These are phyloP conservation scores for Bombycilla garrulus DNA, from an alignment of 2,113 vertebrate species.

Conservation along the genomic window DNA sequence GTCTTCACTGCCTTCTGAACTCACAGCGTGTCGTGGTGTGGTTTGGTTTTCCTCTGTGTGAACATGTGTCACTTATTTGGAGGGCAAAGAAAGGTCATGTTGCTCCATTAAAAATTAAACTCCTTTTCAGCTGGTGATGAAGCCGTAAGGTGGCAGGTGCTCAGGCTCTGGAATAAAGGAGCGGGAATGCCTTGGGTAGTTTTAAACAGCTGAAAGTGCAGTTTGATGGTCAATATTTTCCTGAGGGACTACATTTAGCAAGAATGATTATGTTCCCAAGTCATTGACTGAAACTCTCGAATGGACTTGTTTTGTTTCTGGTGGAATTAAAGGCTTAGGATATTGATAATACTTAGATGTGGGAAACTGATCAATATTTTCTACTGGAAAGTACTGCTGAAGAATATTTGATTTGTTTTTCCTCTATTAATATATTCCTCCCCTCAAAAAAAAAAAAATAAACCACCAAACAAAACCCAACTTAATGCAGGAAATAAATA, in stretches of 20 bases:
- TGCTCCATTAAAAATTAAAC: slow-evolving; percentile 5
- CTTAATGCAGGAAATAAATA: neutral
- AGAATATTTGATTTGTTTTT: neutral
- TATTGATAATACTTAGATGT: neutral
- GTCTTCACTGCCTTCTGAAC: neutral
- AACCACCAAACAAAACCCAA: too few relatives aligned
- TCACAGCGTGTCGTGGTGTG: rapidly evolving
- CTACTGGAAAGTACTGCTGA: neutral
- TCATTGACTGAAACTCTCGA: neutral
- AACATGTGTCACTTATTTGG: neutral
- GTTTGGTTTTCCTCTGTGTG: neutral
- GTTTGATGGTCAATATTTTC: neutral
- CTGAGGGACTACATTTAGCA: neutral
- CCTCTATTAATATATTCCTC: neutral
- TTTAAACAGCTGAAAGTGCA: neutral
- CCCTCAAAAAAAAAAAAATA: neutral
- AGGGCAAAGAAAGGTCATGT: neutral
- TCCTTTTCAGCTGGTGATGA: neutral
- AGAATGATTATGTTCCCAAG: neutral
- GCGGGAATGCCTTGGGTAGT: neutral
- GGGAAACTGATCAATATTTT: neutral
- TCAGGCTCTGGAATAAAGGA: neutral
- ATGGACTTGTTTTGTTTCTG: neutral
- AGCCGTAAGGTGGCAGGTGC: neutral
- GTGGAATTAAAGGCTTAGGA: neutral